Conservation (phyloP, 1,140 invertebrate genomes). For the Euwallacea fornicatus region DNA sequence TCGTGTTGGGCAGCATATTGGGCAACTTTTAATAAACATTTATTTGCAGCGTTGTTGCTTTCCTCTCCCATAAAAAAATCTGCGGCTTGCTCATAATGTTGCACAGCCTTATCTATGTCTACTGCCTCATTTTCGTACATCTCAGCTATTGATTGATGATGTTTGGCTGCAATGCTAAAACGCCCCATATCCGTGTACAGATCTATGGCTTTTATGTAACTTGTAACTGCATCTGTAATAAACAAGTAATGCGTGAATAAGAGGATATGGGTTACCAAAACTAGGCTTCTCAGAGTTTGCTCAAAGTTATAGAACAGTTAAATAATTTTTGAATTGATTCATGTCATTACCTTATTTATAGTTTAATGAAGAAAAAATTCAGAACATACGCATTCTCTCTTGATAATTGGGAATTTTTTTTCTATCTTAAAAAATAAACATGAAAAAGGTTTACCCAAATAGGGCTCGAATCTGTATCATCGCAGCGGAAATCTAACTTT, state of each 20-base stretch:
- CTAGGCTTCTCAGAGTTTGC: too few relatives aligned
- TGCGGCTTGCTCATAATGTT: conserved; percentile 97
- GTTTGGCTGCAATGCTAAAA: conserved; percentile 97
- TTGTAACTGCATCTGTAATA: conserved; percentile 86
- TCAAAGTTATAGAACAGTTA: too few relatives aligned
- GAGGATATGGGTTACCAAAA: too few relatives aligned
- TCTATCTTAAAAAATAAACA: too few relatives aligned
- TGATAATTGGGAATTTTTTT: too few relatives aligned
- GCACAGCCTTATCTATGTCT: conserved; percentile 86
- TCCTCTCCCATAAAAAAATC: conserved; percentile 93
- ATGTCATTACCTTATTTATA: too few relatives aligned
- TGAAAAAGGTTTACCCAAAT: too few relatives aligned
- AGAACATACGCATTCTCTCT: too few relatives aligned
- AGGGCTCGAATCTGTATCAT: too few relatives aligned
- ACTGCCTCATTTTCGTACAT: conserved; percentile 93
- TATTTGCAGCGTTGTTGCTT: conserved; percentile 93
- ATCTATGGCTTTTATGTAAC: conserved; percentile 92
- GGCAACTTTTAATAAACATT: conserved; percentile 96
- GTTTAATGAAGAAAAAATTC: too few relatives aligned
- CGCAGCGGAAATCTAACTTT: too few relatives aligned
- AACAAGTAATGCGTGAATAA: neutral
- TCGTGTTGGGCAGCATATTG: conserved; percentile 95
- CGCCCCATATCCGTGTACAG: conserved; percentile 99
- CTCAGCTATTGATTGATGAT: conserved; percentile 97
- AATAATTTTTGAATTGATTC: too few relatives aligned